These are phyloP conservation scores for Petaurus breviceps DNA, from an alignment of 2,113 vertebrate species.

Conservation along the genomic window DNA sequence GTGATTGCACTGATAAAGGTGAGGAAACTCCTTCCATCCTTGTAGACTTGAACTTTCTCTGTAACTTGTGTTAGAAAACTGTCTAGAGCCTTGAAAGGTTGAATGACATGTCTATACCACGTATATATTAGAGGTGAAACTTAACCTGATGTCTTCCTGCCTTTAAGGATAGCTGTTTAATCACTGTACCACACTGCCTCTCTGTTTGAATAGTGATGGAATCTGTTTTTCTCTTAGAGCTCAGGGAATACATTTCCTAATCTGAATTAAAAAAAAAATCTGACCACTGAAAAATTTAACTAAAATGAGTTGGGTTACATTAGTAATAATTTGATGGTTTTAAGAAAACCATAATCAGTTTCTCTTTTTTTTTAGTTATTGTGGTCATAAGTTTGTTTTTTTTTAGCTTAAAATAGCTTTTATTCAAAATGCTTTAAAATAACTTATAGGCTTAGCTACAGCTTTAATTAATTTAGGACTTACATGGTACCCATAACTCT, in stretches of 20 bases:
- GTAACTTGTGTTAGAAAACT: not conserved
- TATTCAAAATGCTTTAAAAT: constrained; percentile 15
- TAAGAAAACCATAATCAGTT: not conserved
- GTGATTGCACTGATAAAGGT: not conserved
- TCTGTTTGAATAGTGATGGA: not conserved
- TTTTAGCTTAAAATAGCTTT: not conserved
- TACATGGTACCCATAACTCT: constrained; percentile 14
- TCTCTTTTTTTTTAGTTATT: constrained; percentile 6
- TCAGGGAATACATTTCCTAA: not conserved
- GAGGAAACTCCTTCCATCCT: not conserved
- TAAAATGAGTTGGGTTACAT: not conserved
- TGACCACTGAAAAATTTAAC: constrained; percentile 17
- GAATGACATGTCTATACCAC: not conserved
- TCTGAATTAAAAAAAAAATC: constrained; percentile 3
- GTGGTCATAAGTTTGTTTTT: not conserved
- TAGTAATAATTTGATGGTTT: not conserved
- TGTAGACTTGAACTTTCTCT: not conserved
- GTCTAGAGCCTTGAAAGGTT: not conserved
- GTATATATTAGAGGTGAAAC: not conserved
- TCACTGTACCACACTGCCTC: not conserved
- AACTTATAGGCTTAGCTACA: not conserved
- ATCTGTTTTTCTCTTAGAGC: not conserved
- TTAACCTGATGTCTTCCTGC: not conserved
- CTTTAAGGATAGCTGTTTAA: not conserved
- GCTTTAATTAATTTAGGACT: not conserved